Base-by-base conservation (phyloP, 2,888 invertebrate genomes). In the Gibbula magus region DNA sequence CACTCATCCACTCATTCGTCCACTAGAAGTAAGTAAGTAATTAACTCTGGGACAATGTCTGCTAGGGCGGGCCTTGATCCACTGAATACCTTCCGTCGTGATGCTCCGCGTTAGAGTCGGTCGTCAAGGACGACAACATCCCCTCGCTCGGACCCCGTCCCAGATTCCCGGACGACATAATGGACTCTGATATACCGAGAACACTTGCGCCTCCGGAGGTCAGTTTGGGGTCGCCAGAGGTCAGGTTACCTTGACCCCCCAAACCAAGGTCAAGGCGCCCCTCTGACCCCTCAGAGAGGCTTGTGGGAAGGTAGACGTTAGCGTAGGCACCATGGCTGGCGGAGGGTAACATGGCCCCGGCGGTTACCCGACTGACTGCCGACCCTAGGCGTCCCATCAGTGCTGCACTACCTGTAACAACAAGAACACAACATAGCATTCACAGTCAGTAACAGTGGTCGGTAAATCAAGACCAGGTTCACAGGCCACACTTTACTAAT, bases 361-460 rank as follows among this genome's bases (percentile, higher is more conserved):
- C 18, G 20, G 70, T 35, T 35, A 70, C 32, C 70, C 70, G 39
- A 39, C 20, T 39, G 35, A 39, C 70, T n/a, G 70, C 35, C 35
- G n/a, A 18, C 70, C 70, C 70, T 18, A 70, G 29, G 70, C 39
- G 70, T 8, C 70, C 70, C 70, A 70, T 70, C n/a, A 70, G 20
- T 32, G 70, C 70, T 35, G 70, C 39, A 70, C 39, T 70, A 70
- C 70, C 70, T 70, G 70, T 18, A 70, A 70, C n/a, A 70, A 70
- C 35, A 70, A 18, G 35, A 35, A 70, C 35, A 25, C 4, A 25
- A 25, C 7, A 20, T 56, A 20, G 25, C 22, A 20, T 56, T 56
- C 8, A 56, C 0, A 3, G 4, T 56, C 8, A 20, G 20, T n/a
- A 20, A 13, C 56, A 2, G 20, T 3, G 20, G 20, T 20, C 0